Evolutionary conservation across 2,888 invertebrate species (phyloP).

Genomic region (Mycalesis mineus): DNA sequence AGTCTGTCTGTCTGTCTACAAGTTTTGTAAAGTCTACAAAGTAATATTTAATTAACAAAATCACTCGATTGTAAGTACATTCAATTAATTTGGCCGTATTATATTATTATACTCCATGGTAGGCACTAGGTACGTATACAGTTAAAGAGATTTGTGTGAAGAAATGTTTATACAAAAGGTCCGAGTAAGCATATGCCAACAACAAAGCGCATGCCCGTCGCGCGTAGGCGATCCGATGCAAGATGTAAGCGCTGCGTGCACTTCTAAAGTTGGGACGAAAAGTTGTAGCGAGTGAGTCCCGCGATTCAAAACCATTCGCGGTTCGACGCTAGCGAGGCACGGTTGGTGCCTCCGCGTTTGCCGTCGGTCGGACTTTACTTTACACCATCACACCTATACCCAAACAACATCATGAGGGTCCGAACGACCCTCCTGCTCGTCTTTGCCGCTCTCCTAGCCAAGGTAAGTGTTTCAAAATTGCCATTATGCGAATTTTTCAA

Average conservation of each 20-base stretch:
- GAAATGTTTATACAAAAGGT: neutral
- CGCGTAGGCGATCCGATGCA: slow-evolving; percentile 40
- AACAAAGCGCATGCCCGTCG: slow-evolving; percentile 41
- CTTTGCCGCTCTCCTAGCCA: slow-evolving; percentile 35
- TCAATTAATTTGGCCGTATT: too few relatives aligned
- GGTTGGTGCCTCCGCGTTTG: slow-evolving; percentile 55
- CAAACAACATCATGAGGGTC: slow-evolving; percentile 50
- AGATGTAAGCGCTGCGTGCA: slow-evolving; percentile 36
- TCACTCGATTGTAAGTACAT: too few relatives aligned
- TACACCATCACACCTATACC: slow-evolving; percentile 40
- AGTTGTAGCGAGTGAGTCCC: slow-evolving; percentile 39
- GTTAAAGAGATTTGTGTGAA: neutral
- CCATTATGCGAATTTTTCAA: slow-evolving; percentile 25
- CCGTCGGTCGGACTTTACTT: slow-evolving; percentile 49
- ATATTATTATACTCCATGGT: too few relatives aligned
- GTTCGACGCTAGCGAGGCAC: slow-evolving; percentile 59
- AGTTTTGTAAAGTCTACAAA: too few relatives aligned
- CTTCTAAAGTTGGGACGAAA: slow-evolving; percentile 40
- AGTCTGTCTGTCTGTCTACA: too few relatives aligned
- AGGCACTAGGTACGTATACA: too few relatives aligned
- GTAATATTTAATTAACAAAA: too few relatives aligned
- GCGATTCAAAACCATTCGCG: slow-evolving; percentile 53
- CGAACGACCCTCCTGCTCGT: slow-evolving; percentile 52
- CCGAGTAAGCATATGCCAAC: neutral
- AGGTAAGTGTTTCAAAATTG: slow-evolving; percentile 35